Evolutionary conservation across 2,113 vertebrate species (phyloP).

Genomic region (Thamnophis sirtalis): DNA sequence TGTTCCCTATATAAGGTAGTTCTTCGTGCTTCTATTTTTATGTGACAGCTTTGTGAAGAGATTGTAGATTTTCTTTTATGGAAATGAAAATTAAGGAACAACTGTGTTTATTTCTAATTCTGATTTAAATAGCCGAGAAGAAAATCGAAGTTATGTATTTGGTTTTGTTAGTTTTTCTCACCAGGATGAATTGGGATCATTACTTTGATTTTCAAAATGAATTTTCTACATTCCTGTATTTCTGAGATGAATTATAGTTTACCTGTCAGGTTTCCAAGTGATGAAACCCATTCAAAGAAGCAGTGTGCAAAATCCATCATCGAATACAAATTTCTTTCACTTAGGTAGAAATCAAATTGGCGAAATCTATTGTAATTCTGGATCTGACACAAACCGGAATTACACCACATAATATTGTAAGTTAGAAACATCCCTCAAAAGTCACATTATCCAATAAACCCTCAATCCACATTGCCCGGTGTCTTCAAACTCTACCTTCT

Average conservation of each 20-base stretch:
- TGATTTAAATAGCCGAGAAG: not conserved
- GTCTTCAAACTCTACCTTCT: too few relatives aligned
- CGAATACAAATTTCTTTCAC: too few relatives aligned
- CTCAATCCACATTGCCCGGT: too few relatives aligned
- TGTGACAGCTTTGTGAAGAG: not conserved
- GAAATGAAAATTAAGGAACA: not conserved
- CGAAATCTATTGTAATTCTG: too few relatives aligned
- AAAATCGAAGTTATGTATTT: not conserved
- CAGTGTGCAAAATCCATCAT: too few relatives aligned
- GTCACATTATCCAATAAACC: too few relatives aligned
- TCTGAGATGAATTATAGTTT: not conserved
- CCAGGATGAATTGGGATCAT: not conserved
- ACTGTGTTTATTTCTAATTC: not conserved
- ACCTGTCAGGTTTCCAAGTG: not conserved
- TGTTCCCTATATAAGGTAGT: constrained; percentile 76
- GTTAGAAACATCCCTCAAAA: too few relatives aligned
- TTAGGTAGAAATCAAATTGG: too few relatives aligned
- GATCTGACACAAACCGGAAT: too few relatives aligned
- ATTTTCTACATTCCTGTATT: not conserved
- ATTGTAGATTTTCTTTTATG: not conserved
- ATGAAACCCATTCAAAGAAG: too few relatives aligned
- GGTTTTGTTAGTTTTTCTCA: not conserved
- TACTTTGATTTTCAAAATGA: not conserved
- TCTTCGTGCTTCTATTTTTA: not conserved
- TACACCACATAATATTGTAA: too few relatives aligned